Base-by-base conservation (phyloP, 2,113 vertebrate genomes). In the Urocolius indicus region DNA sequence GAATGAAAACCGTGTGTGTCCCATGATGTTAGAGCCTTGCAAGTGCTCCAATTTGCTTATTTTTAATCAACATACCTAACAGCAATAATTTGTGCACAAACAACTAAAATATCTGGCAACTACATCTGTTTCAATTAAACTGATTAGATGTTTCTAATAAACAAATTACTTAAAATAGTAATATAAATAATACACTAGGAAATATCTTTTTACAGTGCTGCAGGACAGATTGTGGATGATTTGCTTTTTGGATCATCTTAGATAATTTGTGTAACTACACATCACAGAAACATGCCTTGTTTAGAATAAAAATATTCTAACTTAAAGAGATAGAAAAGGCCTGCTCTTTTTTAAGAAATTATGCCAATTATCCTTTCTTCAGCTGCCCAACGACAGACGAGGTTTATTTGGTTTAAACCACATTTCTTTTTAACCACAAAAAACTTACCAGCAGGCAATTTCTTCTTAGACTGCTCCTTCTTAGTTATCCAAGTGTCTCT, bases 61-160 rank as follows among this genome's bases (percentile, higher is more conserved):
- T 82, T 86, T 82, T 95, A 80, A 79, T 69, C 59, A 86, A 29
- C 8, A 0, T 36, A 69, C 24, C 18, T 86, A 90, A 62, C 13
- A 83, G 49, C 46, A 83, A 67, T 63, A 62, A 86, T 90, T 67
- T 77, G 32, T 67, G 38, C 61, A 61, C 59, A 90, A 87, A 83
- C 24, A 58, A 49, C 41, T 91, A 54, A 79, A 84, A 65, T 87
- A 84, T 38, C 46, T 83, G 51, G 23, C 63, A 88, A 49, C 29
- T 67, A 59, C 32, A 74, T 65, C 61, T 90, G 48, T 90, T 94
- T 89, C 69, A 94, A 80, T 86, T 93, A 92, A 84, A 81, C 29
- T 59, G 48, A 90, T 82, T 66, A 46, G n/a, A 55, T 19, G 43
- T 93, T 54, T 87, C 72, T 75, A 80, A 74, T 43, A 94, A 93